Evolutionary conservation across 2,797 vertebrate species (phyloP).

Genomic region (Tragelaphus eurycerus): DNA sequence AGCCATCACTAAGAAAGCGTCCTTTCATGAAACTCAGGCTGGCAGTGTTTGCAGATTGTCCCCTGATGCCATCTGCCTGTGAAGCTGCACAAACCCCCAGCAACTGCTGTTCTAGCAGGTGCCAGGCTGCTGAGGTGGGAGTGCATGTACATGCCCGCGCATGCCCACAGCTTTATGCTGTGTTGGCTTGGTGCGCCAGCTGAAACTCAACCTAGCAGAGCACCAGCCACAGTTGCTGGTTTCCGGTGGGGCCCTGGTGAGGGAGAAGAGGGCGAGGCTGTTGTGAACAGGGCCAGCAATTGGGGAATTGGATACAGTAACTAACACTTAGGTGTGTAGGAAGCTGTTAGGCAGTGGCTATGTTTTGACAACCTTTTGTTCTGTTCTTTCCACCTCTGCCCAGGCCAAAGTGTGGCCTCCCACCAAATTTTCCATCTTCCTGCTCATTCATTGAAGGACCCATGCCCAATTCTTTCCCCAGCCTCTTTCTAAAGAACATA

Average conservation of each 20-base stretch:
- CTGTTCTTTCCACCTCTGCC: constrained; percentile 29
- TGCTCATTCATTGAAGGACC: not conserved
- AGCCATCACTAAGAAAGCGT: constrained; percentile 43
- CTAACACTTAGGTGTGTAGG: not conserved
- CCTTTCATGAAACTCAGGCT: not conserved
- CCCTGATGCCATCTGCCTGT: constrained; percentile 63
- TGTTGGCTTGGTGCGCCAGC: not conserved
- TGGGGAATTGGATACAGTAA: not conserved
- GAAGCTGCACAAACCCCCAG: constrained; percentile 51
- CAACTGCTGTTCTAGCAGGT: constrained; percentile 65
- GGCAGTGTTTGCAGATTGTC: constrained; percentile 60
- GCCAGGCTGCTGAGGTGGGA: constrained; percentile 37
- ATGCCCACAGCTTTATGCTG: not conserved
- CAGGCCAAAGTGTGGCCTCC: not conserved
- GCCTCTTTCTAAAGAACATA: not conserved
- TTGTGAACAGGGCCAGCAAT: constrained; percentile 8
- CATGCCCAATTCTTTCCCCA: not conserved
- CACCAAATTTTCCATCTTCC: not conserved
- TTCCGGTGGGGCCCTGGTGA: constrained; percentile 64
- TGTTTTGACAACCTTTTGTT: constrained; percentile 54
- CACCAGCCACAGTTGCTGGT: constrained; percentile 47
- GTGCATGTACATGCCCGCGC: not conserved
- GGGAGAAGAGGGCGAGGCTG: constrained; percentile 33
- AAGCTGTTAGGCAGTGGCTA: not conserved
- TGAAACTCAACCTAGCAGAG: constrained; percentile 41